Conservation (phyloP, 2,113 vertebrate species). For the Pholis gunnellus region DNA sequence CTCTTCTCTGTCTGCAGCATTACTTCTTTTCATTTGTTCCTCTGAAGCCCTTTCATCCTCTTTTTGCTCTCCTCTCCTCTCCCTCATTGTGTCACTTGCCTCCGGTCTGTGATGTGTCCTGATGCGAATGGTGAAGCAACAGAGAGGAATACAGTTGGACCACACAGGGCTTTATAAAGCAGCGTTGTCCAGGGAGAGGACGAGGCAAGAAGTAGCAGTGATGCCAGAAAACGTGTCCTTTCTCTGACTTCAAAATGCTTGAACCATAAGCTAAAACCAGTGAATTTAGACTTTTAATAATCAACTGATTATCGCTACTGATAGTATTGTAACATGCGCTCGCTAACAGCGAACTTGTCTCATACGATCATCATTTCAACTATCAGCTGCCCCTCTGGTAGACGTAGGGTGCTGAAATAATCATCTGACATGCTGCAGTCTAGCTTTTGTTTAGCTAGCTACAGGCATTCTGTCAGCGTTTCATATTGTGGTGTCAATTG, state of each 20-base stretch:
- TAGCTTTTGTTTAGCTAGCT: no score
- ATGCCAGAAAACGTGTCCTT: neutral
- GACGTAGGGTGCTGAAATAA: no score
- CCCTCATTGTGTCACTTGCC: neutral
- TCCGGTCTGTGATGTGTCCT: constrained; percentile 1
- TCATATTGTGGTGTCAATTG: no score
- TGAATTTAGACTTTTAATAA: neutral
- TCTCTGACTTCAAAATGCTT: neutral
- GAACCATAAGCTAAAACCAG: neutral
- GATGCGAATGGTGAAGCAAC: neutral
- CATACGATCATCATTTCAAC: no score
- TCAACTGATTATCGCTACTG: neutral
- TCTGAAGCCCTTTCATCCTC: neutral
- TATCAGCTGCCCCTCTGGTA: no score
- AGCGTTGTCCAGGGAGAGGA: neutral
- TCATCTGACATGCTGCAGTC: no score
- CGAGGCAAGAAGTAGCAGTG: neutral
- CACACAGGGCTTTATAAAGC: neutral
- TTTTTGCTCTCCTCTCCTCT: neutral
- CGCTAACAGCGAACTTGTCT: no score
- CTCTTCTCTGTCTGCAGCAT: neutral
- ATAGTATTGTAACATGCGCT: no score
- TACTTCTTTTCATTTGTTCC: neutral
- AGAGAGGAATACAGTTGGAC: neutral
- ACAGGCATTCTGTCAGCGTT: no score